A percentile compares a stretch with the other conserved stretches of the same genome.
These are phyloP conservation scores for Platygyra sinensis DNA, from an alignment of 64 coral and sea anemone species.

Conservation along the genomic window DNA sequence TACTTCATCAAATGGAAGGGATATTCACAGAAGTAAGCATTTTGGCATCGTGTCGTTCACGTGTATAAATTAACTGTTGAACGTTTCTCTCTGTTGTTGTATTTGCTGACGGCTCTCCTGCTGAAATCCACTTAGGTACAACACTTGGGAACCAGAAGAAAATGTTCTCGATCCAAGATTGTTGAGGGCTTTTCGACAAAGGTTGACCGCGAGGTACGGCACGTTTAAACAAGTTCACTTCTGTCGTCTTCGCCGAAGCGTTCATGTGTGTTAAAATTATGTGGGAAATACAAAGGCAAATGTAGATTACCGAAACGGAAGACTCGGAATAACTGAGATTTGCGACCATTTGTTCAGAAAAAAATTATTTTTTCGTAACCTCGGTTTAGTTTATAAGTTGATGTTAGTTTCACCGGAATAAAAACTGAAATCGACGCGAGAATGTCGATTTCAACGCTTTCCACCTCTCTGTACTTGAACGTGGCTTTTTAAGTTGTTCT, in stretches of 20 bases:
- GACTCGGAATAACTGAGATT: not conserved
- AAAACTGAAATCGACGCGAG: not conserved
- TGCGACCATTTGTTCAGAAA: not conserved
- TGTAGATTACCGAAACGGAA: not conserved
- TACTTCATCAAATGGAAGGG: conserved; percentile 91
- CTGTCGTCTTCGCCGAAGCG: not conserved
- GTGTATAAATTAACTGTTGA: conserved; percentile 13
- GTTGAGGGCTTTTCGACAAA: conserved; percentile 61
- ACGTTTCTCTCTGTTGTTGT: not conserved
- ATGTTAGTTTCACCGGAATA: not conserved
- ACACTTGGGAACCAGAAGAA: conserved; percentile 89
- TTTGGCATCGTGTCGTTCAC: not conserved
- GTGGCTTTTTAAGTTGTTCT: too few species aligned
- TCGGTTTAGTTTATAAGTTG: not conserved
- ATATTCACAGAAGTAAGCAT: conserved; percentile 68
- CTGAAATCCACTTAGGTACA: conserved; percentile 63
- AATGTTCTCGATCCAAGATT: conserved; percentile 77
- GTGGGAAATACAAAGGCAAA: too few species aligned
- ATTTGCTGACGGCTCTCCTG: not conserved
- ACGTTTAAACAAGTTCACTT: not conserved
- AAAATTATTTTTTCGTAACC: not conserved
- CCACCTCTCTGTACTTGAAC: not conserved
- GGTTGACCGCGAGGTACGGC: conserved; percentile 46
- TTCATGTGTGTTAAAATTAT: not conserved
- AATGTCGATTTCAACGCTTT: not conserved